These are phyloP conservation scores for Gnathonemus longibarbis DNA, from an alignment of 2,113 vertebrate genomes.

Conservation along the genomic window DNA sequence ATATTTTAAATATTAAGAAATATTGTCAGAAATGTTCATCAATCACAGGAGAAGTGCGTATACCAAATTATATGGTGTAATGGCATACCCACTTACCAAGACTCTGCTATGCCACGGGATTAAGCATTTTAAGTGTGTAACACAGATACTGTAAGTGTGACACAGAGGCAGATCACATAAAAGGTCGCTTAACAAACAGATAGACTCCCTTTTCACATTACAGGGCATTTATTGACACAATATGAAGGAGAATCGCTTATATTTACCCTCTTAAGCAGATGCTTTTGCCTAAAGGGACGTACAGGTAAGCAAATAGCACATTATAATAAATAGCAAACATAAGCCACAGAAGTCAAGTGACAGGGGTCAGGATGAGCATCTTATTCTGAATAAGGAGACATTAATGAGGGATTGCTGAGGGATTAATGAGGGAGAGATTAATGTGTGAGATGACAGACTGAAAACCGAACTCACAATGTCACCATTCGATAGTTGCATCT, in stretches of 20 bases:
- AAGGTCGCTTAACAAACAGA: no score
- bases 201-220: background rate
- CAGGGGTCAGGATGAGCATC: background rate
- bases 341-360: background rate
- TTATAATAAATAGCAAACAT: background rate
- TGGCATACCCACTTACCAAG: no score
- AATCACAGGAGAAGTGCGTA: background rate
- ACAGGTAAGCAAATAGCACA: background rate
- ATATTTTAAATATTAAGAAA: background rate
- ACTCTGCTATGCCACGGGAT: no score
- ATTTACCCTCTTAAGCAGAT: background rate
- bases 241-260: background rate
- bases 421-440: background rate
- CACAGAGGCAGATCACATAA: no score
- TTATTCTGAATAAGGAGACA: background rate
- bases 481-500: background rate
- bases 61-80: background rate
- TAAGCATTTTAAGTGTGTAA: background rate
- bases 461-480: background rate
- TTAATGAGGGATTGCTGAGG: background rate
- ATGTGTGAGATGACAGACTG: background rate
- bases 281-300: background rate
- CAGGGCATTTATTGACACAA: background rate
- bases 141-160: background rate
- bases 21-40: background rate